phyloP scores from a whole-genome alignment of 23 tunicate genomes.

The Styela clava region DNA sequence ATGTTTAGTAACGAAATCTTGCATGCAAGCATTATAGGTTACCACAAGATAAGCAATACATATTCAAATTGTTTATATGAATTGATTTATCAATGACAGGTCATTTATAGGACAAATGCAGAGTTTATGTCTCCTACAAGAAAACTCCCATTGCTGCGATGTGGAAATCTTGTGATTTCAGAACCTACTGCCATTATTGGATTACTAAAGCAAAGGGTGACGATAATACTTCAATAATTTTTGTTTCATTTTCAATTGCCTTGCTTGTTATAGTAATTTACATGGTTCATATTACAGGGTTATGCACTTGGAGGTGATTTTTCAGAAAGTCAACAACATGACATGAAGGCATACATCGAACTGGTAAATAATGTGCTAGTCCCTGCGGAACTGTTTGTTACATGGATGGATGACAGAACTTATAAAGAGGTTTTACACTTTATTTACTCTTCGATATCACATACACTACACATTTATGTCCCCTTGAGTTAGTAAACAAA shows the following conservation, averaged over 20 bases:
- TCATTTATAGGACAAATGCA: conserved; percentile 39
- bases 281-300: conserved; percentile 32
- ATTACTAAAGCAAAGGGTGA: conserved; percentile 69
- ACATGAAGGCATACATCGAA: conserved; percentile 54
- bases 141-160: conserved; percentile 58
- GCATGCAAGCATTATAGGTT: too few species aligned
- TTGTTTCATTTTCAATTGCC: neutral
- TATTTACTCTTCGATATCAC: neutral
- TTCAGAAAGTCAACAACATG: conserved; percentile 34
- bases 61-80: too few species aligned
- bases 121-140: conserved; percentile 78
- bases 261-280: neutral
- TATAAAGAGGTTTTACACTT: conserved; percentile 27
- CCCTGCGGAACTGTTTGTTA: conserved; percentile 70
- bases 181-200: conserved; percentile 61
- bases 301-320: conserved; percentile 22
- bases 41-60: too few species aligned
- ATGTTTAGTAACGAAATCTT: too few species aligned
- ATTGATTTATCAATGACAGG: too few species aligned
- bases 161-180: conserved; percentile 71
- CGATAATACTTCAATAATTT: neutral
- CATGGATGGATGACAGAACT: conserved; percentile 78
- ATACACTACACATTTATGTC: neutral
- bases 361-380: conserved; percentile 53
- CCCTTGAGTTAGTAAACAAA: too few species aligned